A percentile compares a stretch with the other conserved stretches of the same genome.
Conservation (phyloP, 2,888 invertebrate species). For the Macropis europaea region DNA sequence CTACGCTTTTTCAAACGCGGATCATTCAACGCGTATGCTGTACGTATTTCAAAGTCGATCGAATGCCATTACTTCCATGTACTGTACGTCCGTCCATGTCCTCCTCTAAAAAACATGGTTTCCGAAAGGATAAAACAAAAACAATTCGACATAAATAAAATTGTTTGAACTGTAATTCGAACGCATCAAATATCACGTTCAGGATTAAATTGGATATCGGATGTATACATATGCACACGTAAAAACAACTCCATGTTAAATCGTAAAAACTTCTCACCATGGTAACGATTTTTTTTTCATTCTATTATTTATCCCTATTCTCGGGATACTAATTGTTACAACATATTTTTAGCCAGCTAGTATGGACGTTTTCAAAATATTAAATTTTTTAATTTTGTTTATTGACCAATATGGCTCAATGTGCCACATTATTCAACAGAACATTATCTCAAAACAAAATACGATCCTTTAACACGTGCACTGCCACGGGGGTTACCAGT, state of each 20-base stretch:
- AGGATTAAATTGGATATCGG: conserved; percentile 1
- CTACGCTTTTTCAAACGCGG: not conserved
- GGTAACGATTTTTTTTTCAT: too few relatives aligned
- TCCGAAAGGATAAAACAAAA: not conserved
- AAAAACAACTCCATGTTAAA: too few relatives aligned
- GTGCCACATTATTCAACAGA: too few relatives aligned
- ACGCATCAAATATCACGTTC: not conserved
- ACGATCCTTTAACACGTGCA: too few relatives aligned
- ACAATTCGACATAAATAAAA: not conserved
- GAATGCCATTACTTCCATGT: not conserved
- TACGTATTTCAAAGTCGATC: conserved; percentile 3
- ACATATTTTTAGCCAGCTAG: too few relatives aligned
- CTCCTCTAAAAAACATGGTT: not conserved
- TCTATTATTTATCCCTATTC: too few relatives aligned
- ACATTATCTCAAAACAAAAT: too few relatives aligned
- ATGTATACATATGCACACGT: not conserved
- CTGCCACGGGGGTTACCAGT: too few relatives aligned
- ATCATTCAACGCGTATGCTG: not conserved
- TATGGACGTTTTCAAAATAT: too few relatives aligned
- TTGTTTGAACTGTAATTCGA: conserved; percentile 11
- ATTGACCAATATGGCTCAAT: too few relatives aligned
- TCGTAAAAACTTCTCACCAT: not conserved
- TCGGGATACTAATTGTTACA: too few relatives aligned
- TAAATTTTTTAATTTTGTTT: too few relatives aligned
- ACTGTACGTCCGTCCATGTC: not conserved